A percentile compares a stretch with the other conserved stretches of the same genome.
Evolutionary conservation across 2,113 vertebrate species (phyloP).

Genomic region (Astur gentilis): DNA sequence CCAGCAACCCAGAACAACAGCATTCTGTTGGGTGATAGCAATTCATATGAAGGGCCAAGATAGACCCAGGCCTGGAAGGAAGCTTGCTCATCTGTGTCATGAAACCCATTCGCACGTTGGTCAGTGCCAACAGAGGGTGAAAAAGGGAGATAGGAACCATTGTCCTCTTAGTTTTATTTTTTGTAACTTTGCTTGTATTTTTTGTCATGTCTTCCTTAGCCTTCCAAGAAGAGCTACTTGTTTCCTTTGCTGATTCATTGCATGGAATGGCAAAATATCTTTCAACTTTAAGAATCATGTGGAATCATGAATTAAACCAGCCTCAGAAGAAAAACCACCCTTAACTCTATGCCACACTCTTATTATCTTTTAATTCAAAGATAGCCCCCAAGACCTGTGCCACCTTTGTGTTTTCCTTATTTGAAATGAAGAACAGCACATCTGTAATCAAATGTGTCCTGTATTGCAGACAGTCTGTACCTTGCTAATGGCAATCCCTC

Average conservation of each 20-base stretch:
- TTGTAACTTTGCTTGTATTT: neutral
- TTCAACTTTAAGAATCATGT: neutral
- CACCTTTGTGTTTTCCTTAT: neutral
- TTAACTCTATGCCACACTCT: neutral
- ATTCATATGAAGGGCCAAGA: accelerated
- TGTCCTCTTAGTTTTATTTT: neutral
- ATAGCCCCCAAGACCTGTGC: neutral
- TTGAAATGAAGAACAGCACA: neutral
- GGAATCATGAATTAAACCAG: neutral
- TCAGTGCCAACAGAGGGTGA: neutral
- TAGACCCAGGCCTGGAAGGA: neutral
- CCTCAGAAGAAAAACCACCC: neutral
- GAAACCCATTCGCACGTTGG: neutral
- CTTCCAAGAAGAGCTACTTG: neutral
- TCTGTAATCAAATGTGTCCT: neutral
- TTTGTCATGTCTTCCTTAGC: neutral
- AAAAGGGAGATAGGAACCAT: neutral
- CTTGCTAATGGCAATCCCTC: neutral
- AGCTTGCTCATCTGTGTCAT: neutral
- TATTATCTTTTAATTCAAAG: neutral
- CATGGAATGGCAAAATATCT: neutral
- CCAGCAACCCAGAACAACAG: neutral
- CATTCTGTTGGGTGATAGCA: neutral
- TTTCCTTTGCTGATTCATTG: neutral
- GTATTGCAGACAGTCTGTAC: neutral